A percentile compares a stretch with the other conserved stretches of the same genome.
Evolutionary conservation across 2,113 vertebrate genomes (phyloP).

Genomic region (Uropsilus gracilis): DNA sequence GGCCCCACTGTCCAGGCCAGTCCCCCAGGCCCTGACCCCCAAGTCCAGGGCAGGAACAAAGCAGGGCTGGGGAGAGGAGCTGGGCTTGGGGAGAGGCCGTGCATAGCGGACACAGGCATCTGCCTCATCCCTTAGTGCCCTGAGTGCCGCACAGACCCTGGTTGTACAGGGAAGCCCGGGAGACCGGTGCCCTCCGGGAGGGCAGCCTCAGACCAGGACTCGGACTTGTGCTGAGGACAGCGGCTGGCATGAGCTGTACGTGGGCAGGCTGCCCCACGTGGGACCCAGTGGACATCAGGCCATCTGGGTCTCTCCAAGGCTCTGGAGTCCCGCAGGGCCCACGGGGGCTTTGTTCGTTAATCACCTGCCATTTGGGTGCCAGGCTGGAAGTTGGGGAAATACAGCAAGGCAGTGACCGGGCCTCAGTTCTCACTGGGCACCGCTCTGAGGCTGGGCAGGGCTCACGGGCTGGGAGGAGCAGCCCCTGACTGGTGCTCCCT

Average conservation of each 20-base stretch:
- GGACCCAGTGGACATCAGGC: no score
- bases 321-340: not conserved
- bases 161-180: not conserved
- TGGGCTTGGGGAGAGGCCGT: not conserved
- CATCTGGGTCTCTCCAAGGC: not conserved
- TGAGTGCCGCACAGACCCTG: not conserved
- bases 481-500: not conserved
- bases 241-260: no score
- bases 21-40: not conserved
- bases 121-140: no score
- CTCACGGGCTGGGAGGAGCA: not conserved
- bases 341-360: no score
- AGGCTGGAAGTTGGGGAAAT: not conserved
- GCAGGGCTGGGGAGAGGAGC: not conserved
- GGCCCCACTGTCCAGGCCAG: not conserved
- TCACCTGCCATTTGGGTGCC: no score
- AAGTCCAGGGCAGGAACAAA: accelerated
- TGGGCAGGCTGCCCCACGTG: no score
- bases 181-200: not conserved
- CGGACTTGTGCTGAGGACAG: accelerated
- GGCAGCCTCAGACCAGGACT: accelerated
- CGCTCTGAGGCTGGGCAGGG: accelerated
- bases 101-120: accelerated
- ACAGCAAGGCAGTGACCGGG: accelerated
- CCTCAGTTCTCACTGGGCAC: accelerated